These are phyloP conservation scores for Dromius quadrimaculatus DNA, from an alignment of 2,888 invertebrate genomes.

Conservation along the genomic window DNA sequence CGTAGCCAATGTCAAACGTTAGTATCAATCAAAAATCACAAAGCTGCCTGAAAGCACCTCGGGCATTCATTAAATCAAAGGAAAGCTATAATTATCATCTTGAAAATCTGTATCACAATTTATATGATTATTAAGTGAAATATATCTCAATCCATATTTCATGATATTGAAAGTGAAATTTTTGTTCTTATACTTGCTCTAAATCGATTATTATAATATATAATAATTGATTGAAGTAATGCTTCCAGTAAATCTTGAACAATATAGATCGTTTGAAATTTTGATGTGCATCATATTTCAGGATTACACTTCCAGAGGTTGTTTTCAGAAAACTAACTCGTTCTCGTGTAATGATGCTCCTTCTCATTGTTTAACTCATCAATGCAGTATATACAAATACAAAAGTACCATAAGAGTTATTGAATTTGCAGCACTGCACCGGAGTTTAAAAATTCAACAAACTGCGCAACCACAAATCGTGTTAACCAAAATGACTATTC, in stretches of 20 bases:
- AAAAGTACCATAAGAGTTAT: constrained; percentile 25
- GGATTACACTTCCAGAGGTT: no score
- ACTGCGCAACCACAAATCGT: constrained; percentile 33
- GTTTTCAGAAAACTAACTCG: no score
- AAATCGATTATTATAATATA: no score
- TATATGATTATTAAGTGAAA: no score
- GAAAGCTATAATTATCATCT: constrained; percentile 1
- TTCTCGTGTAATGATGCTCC: constrained; percentile 35
- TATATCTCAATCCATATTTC: no score
- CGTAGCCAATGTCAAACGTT: not conserved
- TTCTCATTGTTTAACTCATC: constrained; percentile 19
- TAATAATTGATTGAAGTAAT: no score
- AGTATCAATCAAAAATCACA: constrained; percentile 30
- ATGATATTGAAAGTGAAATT: no score
- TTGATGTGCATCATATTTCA: no score
- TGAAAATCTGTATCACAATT: constrained; percentile 10
- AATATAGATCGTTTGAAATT: no score
- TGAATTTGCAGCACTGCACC: constrained; percentile 36
- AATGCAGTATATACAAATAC: constrained; percentile 20
- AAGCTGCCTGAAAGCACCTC: not conserved
- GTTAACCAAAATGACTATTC: constrained; percentile 32
- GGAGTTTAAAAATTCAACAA: constrained; percentile 44
- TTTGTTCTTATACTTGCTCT: no score
- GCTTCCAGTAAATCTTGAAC: no score
- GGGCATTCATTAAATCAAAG: constrained; percentile 10